A percentile compares a stretch with the other conserved stretches of the same genome.
phyloP scores from a whole-genome alignment of 2,113 vertebrate species.

The Nothoprocta perdicaria region DNA sequence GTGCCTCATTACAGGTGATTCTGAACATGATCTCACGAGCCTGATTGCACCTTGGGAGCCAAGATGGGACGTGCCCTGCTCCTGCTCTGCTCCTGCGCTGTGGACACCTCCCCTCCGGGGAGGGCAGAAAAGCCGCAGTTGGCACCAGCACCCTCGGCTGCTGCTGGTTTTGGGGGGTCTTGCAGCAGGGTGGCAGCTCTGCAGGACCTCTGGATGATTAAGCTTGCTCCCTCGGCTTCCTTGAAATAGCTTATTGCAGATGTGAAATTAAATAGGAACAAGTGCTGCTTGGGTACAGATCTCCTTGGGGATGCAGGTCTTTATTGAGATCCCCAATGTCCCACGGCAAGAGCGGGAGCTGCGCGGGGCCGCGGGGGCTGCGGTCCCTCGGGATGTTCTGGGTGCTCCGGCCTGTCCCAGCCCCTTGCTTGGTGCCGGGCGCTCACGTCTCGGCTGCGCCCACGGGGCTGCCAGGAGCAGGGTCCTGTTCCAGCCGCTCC shows the following conservation, averaged over 20 bases:
- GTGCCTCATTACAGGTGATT: conserved; percentile 62
- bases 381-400: no score
- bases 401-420: no score
- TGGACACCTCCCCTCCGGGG: not conserved
- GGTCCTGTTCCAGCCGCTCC: not conserved
- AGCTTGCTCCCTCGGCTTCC: not conserved
- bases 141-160: accelerated
- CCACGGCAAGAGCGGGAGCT: not conserved
- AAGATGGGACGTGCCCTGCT: not conserved
- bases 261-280: not conserved
- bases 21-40: conserved; percentile 70
- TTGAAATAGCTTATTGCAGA: not conserved
- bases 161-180: not conserved
- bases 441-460: not conserved
- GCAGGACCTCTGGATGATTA: not conserved
- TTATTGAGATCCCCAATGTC: conserved; percentile 3
- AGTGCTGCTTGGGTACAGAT: not conserved
- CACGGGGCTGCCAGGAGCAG: accelerated
- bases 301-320: not conserved
- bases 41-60: not conserved
- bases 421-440: no score
- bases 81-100: not conserved
- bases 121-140: no score
- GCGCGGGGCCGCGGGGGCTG: not conserved
- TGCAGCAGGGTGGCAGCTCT: not conserved